Evolutionary conservation across 2,888 invertebrate genomes (phyloP).

Genomic region (Ashinkailepas kermadecensis): DNA sequence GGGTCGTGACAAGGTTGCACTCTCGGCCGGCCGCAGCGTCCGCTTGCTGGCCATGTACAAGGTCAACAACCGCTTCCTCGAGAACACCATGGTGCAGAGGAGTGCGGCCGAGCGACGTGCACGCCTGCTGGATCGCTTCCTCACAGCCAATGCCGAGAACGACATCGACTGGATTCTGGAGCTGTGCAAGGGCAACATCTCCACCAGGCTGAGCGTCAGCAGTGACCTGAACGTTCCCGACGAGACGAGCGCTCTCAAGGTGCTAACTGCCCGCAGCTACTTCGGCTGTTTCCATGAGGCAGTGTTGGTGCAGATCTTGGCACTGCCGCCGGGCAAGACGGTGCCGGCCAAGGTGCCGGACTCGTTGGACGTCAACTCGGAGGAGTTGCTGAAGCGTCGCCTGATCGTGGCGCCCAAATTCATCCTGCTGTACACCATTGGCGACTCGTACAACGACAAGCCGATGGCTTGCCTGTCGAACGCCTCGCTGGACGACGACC

Average conservation of each 20-base stretch:
- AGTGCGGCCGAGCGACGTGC: background rate
- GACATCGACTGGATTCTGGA: constrained; percentile 18
- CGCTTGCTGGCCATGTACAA: constrained; percentile 3
- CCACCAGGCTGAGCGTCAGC: background rate
- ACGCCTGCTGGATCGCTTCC: background rate
- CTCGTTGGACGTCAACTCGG: background rate
- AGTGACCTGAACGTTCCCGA: background rate
- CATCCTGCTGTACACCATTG: constrained; percentile 2
- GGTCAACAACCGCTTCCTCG: constrained; percentile 4
- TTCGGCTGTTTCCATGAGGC: constrained; percentile 1
- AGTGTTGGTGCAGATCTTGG: background rate
- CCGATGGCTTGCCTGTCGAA: background rate
- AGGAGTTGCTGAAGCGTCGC: background rate
- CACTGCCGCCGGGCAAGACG: background rate
- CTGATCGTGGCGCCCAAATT: constrained; percentile 3
- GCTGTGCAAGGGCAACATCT: background rate
- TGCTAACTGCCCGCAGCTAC: background rate
- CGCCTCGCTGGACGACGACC: background rate
- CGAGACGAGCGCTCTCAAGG: background rate
- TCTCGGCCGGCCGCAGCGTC: background rate
- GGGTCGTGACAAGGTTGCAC: background rate
- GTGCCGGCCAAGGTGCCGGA: background rate
- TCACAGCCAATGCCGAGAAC: background rate
- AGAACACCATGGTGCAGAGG: background rate
- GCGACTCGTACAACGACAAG: background rate